Percentiles rank a stretch among this genome's conserved stretches.
phyloP scores from a whole-genome alignment of 2,888 invertebrate genomes.

The Mactromeris polynyma region DNA sequence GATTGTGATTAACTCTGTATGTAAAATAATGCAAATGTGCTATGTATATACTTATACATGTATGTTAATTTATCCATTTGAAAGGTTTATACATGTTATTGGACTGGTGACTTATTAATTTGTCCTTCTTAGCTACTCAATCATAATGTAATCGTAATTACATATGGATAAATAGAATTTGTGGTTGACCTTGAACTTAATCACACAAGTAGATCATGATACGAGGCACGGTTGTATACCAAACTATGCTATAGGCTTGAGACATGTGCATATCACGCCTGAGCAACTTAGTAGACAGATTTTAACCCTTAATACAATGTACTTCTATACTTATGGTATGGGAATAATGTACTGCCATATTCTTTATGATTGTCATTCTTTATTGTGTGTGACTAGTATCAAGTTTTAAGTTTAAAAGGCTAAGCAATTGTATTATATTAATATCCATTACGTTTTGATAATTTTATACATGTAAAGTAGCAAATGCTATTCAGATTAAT shows the following conservation, averaged over 20 bases:
- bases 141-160: neutral
- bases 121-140: neutral
- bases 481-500: neutral
- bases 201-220: constrained; percentile 12
- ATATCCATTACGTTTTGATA: neutral
- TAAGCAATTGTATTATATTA: neutral
- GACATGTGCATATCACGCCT: neutral
- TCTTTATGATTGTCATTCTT: neutral
- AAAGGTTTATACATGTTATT: no score
- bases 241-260: neutral
- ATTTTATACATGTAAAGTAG: neutral
- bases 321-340: no score
- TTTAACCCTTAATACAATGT: neutral
- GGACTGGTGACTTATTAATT: neutral
- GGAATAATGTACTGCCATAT: neutral
- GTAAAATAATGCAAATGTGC: neutral
- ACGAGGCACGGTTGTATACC: neutral
- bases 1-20: neutral
- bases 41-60: neutral
- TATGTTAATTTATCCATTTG: neutral
- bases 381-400: neutral
- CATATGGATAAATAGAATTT: neutral
- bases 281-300: neutral
- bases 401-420: neutral
- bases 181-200: neutral